Conservation (phyloP, 2,888 invertebrate species). For the Nomada ruficornis region DNA sequence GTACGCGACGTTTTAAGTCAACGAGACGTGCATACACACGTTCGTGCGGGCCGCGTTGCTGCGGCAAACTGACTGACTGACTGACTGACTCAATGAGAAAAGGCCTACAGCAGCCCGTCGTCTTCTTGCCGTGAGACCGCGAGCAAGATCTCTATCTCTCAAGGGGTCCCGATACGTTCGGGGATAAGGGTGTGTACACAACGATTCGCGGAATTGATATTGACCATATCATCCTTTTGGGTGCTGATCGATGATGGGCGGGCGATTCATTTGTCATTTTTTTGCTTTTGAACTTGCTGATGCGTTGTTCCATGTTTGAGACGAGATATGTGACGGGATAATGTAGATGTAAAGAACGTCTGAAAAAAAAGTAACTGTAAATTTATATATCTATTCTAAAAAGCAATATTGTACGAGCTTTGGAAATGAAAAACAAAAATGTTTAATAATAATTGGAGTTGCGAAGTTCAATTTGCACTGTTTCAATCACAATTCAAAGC, state of each 20-base stretch:
- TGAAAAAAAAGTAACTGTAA: background rate
- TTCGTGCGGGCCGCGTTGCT: slow-evolving; percentile 76
- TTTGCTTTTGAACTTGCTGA: background rate
- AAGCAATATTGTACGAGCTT: no score
- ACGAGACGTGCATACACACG: slow-evolving; percentile 45
- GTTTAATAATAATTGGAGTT: no score
- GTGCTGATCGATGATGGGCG: background rate
- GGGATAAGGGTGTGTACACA: slow-evolving; percentile 80
- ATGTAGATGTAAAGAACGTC: background rate
- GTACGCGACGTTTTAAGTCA: slow-evolving; percentile 5
- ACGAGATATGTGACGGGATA: no score
- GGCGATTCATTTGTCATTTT: background rate
- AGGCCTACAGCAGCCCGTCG: slow-evolving; percentile 66
- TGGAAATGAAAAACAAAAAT: no score
- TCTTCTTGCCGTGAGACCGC: slow-evolving; percentile 70
- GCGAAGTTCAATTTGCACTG: background rate
- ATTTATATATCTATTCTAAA: background rate
- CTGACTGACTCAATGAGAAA: slow-evolving; percentile 82
- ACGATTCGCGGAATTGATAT: slow-evolving; percentile 43
- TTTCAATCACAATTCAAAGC: background rate
- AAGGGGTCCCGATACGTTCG: slow-evolving; percentile 64
- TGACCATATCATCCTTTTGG: background rate
- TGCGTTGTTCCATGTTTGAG: no score
- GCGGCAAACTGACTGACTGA: slow-evolving; percentile 81
- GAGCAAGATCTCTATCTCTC: slow-evolving; percentile 78